phyloP scores from a whole-genome alignment of 2,797 vertebrate genomes.

The Novumbra hubbsi region DNA sequence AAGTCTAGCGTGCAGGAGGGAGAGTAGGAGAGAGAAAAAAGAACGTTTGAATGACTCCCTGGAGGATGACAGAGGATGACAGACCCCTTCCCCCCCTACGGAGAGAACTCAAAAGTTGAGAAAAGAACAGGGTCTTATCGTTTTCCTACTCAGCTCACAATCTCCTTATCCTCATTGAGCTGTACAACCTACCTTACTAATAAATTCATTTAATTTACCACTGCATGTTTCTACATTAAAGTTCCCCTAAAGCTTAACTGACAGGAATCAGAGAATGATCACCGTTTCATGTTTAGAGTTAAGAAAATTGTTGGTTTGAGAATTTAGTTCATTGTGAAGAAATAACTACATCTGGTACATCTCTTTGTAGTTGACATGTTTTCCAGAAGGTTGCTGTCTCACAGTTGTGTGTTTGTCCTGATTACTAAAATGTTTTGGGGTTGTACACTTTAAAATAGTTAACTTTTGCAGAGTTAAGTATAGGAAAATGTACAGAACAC shows the following conservation, averaged over 20 bases:
- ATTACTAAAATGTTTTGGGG: background rate
- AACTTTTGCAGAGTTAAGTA: no score
- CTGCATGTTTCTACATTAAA: constrained; percentile 28
- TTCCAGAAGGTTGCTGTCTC: constrained; percentile 8
- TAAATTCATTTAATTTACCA: constrained; percentile 46
- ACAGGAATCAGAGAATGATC: background rate
- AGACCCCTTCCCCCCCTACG: constrained; percentile 36
- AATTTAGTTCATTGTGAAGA: constrained; percentile 37
- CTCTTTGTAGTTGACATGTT: constrained; percentile 6
- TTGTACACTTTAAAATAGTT: no score
- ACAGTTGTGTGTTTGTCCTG: background rate
- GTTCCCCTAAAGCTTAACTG: background rate
- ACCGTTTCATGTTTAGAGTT: constrained; percentile 32
- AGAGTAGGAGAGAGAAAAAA: constrained; percentile 38
- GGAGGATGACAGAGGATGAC: constrained; percentile 28
- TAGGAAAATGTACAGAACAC: no score
- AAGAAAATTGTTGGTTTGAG: constrained; percentile 35
- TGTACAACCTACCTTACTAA: constrained; percentile 35
- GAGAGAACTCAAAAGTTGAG: constrained; percentile 59
- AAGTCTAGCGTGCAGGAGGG: constrained; percentile 67
- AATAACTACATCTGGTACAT: constrained; percentile 23
- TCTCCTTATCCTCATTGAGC: constrained; percentile 17
- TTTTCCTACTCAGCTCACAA: constrained; percentile 9
- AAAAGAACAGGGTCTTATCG: constrained; percentile 22
- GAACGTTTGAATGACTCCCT: constrained; percentile 59